Evolutionary conservation across 2,113 vertebrate genomes (phyloP).

Genomic region (Callithrix jacchus): DNA sequence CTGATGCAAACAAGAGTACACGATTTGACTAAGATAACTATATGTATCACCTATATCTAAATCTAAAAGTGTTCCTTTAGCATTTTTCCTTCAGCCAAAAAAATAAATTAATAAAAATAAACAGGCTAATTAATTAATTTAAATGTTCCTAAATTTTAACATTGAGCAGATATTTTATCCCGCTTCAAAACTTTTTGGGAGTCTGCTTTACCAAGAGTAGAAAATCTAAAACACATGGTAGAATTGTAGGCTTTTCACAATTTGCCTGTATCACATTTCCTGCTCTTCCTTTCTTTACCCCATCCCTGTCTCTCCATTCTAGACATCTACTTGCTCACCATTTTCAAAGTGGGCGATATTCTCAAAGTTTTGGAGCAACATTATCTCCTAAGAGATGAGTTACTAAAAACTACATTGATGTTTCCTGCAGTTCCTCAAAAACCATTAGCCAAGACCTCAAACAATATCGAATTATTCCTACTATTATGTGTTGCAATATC

Average conservation of each 20-base stretch:
- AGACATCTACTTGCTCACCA: background rate
- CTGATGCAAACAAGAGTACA: background rate
- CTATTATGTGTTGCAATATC: background rate
- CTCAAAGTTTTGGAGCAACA: background rate
- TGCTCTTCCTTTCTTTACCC: background rate
- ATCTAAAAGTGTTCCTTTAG: background rate
- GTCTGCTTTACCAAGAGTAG: background rate
- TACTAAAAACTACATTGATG: background rate
- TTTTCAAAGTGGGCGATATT: background rate
- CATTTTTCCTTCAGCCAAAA: no score
- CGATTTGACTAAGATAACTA: background rate
- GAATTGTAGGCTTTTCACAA: background rate
- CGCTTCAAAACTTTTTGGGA: slow-evolving; percentile 3
- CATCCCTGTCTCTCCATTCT: background rate
- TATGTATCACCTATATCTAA: background rate
- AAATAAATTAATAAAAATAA: no score
- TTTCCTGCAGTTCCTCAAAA: slow-evolving; percentile 12
- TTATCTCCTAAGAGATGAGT: background rate
- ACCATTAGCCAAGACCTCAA: background rate
- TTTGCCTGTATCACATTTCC: background rate
- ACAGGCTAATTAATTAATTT: no score
- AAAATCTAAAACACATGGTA: background rate
- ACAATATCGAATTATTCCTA: background rate
- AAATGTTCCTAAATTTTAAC: background rate
- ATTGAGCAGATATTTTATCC: background rate